Percentiles rank a stretch among this genome's conserved stretches.
phyloP scores from a whole-genome alignment of 2,797 vertebrate genomes.

The Crypturellus tataupa region DNA sequence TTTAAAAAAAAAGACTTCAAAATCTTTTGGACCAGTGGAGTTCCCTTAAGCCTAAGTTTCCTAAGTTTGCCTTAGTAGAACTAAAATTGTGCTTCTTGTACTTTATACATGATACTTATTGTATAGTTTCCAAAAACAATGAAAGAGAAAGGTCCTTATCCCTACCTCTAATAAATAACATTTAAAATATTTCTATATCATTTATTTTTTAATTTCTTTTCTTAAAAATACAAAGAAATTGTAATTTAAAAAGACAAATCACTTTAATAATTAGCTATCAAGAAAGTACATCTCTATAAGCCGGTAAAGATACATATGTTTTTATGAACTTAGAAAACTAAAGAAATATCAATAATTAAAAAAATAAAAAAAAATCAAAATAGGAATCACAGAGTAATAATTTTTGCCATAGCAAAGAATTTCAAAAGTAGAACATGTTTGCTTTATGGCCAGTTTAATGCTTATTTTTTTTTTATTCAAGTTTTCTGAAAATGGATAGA shows the following conservation, averaged over 20 bases:
- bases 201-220: not conserved
- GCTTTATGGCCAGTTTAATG: not conserved
- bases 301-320: not conserved
- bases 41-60: not conserved
- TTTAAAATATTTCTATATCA: not conserved
- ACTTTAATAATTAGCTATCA: not conserved
- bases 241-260: not conserved
- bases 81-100: not conserved
- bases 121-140: not conserved
- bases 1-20: not conserved
- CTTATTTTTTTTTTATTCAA: not conserved
- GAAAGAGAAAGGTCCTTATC: not conserved
- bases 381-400: not conserved
- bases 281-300: not conserved
- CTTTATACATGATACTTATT: not conserved
- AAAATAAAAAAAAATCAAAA: not conserved
- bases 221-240: not conserved
- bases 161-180: not conserved
- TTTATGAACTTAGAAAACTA: not conserved
- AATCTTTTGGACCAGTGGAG: not conserved
- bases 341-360: not conserved
- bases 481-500: not conserved
- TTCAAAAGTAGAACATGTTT: not conserved
- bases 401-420: not conserved
- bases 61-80: not conserved